Evolutionary conservation across 2,888 invertebrate genomes (phyloP).

Genomic region (Nineta flava): DNA sequence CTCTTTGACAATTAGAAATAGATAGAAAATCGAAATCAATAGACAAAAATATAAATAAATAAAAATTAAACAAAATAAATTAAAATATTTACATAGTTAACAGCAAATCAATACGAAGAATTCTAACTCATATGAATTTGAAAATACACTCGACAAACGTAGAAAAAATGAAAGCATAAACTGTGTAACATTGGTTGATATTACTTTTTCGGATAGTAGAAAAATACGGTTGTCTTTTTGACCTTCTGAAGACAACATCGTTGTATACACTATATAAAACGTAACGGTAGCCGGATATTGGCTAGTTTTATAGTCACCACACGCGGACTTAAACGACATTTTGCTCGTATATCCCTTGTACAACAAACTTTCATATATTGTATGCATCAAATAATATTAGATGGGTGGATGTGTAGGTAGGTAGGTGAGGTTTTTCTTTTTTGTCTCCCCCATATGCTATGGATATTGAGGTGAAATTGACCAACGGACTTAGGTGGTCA

Average conservation of each 20-base stretch:
- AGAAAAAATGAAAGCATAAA: neutral
- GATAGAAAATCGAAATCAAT: too few relatives aligned
- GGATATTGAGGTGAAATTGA: too few relatives aligned
- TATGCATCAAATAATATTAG: neutral
- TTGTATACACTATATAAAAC: neutral
- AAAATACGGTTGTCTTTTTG: too few relatives aligned
- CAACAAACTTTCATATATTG: neutral
- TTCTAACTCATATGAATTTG: neutral
- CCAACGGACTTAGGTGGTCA: too few relatives aligned
- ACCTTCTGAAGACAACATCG: neutral
- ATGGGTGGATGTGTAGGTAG: neutral
- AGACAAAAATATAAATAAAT: too few relatives aligned
- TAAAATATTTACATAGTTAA: too few relatives aligned
- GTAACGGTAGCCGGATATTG: conserved; percentile 24
- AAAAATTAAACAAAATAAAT: too few relatives aligned
- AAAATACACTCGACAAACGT: neutral
- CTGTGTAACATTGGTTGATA: neutral
- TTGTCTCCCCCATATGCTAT: too few relatives aligned
- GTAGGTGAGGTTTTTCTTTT: too few relatives aligned
- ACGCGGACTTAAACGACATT: conserved; percentile 14
- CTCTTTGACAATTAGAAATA: too few relatives aligned
- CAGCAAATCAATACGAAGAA: neutral
- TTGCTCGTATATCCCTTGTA: neutral
- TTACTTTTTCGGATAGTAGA: too few relatives aligned
- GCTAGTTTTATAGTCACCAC: conserved; percentile 30